phyloP scores from a whole-genome alignment of 2,797 vertebrate genomes.

The Enteromius viviparus region DNA sequence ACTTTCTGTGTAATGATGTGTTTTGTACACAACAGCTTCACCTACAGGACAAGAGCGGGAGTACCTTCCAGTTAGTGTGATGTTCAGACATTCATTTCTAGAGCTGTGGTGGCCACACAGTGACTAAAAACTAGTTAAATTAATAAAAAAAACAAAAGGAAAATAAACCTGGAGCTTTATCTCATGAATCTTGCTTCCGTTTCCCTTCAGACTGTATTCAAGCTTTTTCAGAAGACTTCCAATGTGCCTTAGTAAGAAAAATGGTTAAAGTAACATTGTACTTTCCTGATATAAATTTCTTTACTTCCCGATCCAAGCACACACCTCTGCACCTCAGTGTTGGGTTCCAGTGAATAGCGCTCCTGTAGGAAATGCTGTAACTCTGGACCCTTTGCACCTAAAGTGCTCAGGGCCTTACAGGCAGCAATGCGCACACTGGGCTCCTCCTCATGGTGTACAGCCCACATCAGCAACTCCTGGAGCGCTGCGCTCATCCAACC shows the following conservation, averaged over 20 bases:
- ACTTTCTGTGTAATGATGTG: slow-evolving; percentile 57
- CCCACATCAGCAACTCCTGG: slow-evolving; percentile 73
- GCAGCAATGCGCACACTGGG: slow-evolving; percentile 75
- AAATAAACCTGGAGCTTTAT: slow-evolving; percentile 71
- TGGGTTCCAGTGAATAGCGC: slow-evolving; percentile 71
- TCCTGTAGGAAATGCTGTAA: slow-evolving; percentile 72
- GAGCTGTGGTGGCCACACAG: not conserved
- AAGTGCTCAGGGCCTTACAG: slow-evolving; percentile 69
- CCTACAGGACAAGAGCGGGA: slow-evolving; percentile 40
- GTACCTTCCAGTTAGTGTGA: not conserved
- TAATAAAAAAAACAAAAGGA: not conserved
- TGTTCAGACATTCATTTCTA: not conserved
- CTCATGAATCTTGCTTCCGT: slow-evolving; percentile 67
- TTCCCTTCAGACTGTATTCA: slow-evolving; percentile 65
- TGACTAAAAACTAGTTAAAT: not conserved
- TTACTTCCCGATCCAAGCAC: not conserved
- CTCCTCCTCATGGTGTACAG: slow-evolving; percentile 72
- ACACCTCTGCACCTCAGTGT: slow-evolving; percentile 72
- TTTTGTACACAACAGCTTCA: slow-evolving; percentile 57
- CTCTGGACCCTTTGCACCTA: slow-evolving; percentile 65
- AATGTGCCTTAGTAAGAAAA: slow-evolving; percentile 68
- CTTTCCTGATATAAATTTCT: not conserved
- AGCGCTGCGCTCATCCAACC: slow-evolving; percentile 70
- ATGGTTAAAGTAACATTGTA: not conserved
- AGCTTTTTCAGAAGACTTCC: slow-evolving; percentile 65